Evolutionary conservation across 2,888 invertebrate species (phyloP), one percentile per base, ranked within the genome.

Genomic region (Agrotis puta): DNA sequence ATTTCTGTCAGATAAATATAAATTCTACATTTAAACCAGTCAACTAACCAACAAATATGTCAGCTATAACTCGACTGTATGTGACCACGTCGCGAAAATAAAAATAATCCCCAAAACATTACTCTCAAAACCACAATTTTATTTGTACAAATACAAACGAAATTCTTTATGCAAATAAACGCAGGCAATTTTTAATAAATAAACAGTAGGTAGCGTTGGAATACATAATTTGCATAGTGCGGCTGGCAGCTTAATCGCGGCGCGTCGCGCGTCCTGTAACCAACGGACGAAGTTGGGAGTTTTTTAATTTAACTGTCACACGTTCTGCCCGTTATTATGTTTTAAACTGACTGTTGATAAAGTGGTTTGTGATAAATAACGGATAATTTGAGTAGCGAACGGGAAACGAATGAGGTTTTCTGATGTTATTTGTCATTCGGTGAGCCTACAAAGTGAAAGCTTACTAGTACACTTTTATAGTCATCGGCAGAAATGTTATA

Each of bases 251-350:
- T 81, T 79, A 62, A 82, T 82, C 74, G 81, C 48, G 62, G 56
- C 80, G 65, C 75, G 61, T 81, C 70, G 77, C 58, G 79, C 68
- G 39, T 39, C 39, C 39, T 39, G 39, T 39, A 39, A 39, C 39
- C 39, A 43, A 48, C 56, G 43, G 59, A 66, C 69, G 27, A 61
- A 65, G 70, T 70, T 58, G 63, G 11, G 63, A 63, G 27, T 79
- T 78, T 77, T 79, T 72, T 77, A 81, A 80, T 81, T 77, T 80
- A 77, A 72, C 78, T 81, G 79, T 80, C 79, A 73, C 82, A 63
- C 82, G 71, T 77, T 68, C 56, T 45, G 51, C 50, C 56, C 43
- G 77, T 67, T 73, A 66, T 71, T 73, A 72, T 64, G 67, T 81
- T 79, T 66, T 77, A 66, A 72, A 81, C 50, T 70, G 82, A 77